These are phyloP conservation scores for Poecile montanus DNA, from an alignment of 2,797 vertebrate genomes.

Conservation along the genomic window DNA sequence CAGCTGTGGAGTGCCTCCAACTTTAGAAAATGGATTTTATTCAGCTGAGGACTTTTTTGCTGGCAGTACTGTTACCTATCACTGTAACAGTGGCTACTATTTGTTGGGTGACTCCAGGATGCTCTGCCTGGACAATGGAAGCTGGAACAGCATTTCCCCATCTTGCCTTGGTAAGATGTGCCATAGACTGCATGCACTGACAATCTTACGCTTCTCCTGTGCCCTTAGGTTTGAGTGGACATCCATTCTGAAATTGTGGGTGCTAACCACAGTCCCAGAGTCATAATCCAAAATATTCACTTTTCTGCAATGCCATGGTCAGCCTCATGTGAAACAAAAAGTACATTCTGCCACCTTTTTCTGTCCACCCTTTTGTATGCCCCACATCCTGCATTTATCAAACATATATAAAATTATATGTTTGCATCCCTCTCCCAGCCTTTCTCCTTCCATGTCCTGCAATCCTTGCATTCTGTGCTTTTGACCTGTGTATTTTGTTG, in stretches of 20 bases:
- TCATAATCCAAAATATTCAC: neutral
- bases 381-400: neutral
- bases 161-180: constrained; percentile 89
- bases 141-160: constrained; percentile 89
- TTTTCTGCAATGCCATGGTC: neutral
- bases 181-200: neutral
- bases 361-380: neutral
- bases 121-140: constrained; percentile 89
- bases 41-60: constrained; percentile 88
- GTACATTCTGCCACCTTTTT: neutral
- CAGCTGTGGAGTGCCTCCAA: constrained; percentile 87
- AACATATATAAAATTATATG: neutral
- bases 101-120: constrained; percentile 91
- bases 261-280: neutral
- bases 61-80: constrained; percentile 88
- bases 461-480: neutral
- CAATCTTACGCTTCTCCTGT: neutral
- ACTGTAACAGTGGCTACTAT: constrained; percentile 92
- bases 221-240: neutral
- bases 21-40: constrained; percentile 89
- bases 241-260: neutral
- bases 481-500: neutral
- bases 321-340: neutral
- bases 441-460: neutral
- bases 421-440: neutral